Evolutionary conservation across 2,888 invertebrate species (phyloP), one percentile per base, ranked within the genome.

Genomic region (Drosophila atripex): DNA sequence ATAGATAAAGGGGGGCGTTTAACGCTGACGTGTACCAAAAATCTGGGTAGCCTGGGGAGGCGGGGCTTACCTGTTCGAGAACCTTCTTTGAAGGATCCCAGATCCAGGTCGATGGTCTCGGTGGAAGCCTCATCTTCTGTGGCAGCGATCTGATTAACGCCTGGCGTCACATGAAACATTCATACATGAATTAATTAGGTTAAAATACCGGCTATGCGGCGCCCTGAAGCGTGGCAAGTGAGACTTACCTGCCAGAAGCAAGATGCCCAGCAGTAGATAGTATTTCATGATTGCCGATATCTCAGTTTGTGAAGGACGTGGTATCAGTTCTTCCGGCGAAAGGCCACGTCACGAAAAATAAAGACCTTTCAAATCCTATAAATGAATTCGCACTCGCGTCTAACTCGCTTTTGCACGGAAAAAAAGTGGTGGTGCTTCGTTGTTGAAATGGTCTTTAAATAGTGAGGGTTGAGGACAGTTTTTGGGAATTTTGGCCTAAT

Each of bases 41-140:
- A 52, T 45, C 35, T 23, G 23, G 54, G 6, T 16, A 30, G 21
- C n/a, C 28, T 39, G 39, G 59, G 57, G 28, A 41, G 50, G 51
- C 49, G 53, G 60, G 43, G 54, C 57, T 16, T 90, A 97, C 97
- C 97, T 90, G 98, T 99, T 91, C 96, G 94, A 8, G 97, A 98
- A 66, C 94, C 97, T 91, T 98, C 97, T 75, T 96, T 93, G 73
- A 91, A 96, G 49, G 97, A 94, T 12, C 98, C 98, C 59, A 97
- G 92, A 91, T 98, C 96, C 32, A 94, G 92, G 52, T 97, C 96
- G 56, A 96, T 93, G 5, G 93, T 95, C 83, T 94, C 94, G 50
- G 93, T 12, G 18, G 53, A 53, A 28, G 47, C 92, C 41, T 78
- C 77, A 57, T 80, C 82, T 18, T 72, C 80, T 30, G 66, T 77